Percentiles rank a stretch among this genome's conserved stretches.
Conservation (phyloP, 2,888 invertebrate genomes). For the Gasteruption jaculator region DNA sequence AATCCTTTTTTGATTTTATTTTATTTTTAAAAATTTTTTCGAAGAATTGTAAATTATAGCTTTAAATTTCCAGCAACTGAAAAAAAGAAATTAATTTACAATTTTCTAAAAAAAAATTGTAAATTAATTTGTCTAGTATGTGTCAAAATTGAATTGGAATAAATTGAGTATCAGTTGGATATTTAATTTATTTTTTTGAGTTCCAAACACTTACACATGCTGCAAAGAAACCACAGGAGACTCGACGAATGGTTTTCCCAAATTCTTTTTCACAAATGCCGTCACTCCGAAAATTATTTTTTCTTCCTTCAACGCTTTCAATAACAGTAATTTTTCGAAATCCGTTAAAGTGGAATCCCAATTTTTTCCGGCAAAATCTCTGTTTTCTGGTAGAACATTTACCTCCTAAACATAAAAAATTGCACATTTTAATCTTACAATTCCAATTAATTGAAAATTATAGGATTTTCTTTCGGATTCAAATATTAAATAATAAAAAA, state of each 20-base stretch:
- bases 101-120: no score
- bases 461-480: background rate
- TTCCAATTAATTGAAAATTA: slow-evolving; percentile 3
- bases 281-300: slow-evolving; percentile 77
- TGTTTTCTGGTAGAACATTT: slow-evolving; percentile 53
- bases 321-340: slow-evolving; percentile 78
- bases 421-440: background rate
- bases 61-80: background rate
- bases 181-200: background rate
- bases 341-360: slow-evolving; percentile 65
- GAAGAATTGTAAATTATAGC: slow-evolving; percentile 5
- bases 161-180: background rate
- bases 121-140: background rate
- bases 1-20: background rate
- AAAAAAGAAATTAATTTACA: background rate
- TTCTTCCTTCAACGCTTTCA: slow-evolving; percentile 75
- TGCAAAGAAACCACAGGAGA: slow-evolving; percentile 71
- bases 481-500: background rate
- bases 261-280: slow-evolving; percentile 71
- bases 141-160: background rate
- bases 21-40: background rate
- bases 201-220: slow-evolving; percentile 59
- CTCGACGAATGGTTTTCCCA: slow-evolving; percentile 78
- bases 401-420: slow-evolving; percentile 53
- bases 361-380: slow-evolving; percentile 42